Base-by-base conservation (phyloP, 1,140 invertebrate genomes). In the Alviniconcha marisindica region DNA sequence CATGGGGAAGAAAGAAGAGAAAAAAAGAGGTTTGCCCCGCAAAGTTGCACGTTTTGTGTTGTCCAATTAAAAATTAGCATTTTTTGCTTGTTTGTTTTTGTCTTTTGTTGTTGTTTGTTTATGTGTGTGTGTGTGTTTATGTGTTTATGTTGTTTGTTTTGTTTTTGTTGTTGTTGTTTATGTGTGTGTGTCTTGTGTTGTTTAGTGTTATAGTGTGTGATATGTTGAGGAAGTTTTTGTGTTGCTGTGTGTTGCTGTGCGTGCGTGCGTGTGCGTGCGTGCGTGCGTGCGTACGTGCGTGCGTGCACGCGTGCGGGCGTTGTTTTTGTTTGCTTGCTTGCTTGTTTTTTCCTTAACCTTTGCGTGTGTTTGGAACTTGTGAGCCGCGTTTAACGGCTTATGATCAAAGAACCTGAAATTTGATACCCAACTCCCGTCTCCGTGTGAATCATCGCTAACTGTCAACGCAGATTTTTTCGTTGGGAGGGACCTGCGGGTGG, bases 231-330 rank as follows among this genome's bases (percentile, higher is more conserved):
- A n/a, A n/a, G n/a, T n/a, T n/a, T n/a, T n/a, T n/a, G 60, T 63
- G 60, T 63, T 5, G 21, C 21, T 63, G 60, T n/a, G 10, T 48
- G 44, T 48, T 63, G 24, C 5, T 63, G 24, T 10, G 60, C 24
- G 60, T 63, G 60, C 28, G 60, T 63, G 21, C 28, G 24, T 63
- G 60, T 63, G 28, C 60, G 60, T 63, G 60, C 60, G 60, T 63
- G 60, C 60, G 24, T 63, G 60, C 24, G 10, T 4, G 24, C 60
- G 28, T 63, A 63, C 60, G 60, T 63, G 60, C 60, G 60, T 63
- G 60, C 60, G 24, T 63, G 60, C 24, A 5, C 10, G 24, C 60
- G 60, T 14, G 10, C 7, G 60, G 7, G 24, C 28, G 10, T 63
- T 7, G 7, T 14, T 63, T 4, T 63, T 48, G 7, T 10, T 48